Evolutionary conservation across 64 coral and sea anemone genomes (phyloP), one percentile per base, ranked within the genome.

Genomic region (Stichodactyla helianthus): DNA sequence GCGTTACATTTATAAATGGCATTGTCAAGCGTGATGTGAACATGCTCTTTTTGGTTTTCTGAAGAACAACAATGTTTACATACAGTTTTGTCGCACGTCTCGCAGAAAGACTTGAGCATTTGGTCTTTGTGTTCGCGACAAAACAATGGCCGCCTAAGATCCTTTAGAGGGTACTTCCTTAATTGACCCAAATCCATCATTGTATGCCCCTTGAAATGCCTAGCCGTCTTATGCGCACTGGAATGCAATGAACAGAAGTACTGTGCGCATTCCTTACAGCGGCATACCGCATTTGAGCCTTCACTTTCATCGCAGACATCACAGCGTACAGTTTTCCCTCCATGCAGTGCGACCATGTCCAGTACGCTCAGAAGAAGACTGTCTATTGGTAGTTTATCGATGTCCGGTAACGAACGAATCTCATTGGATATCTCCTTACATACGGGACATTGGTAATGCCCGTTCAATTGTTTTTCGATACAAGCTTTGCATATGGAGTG

Each of bases 261-360:
- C 61, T 82, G 79, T 35, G 91, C 86, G 67, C 91, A 92, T 92
- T 88, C 79, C 63, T 84, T 92, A 64, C 91, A 92, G 64, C 91
- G 91, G 77, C 76, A 84, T 18, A 92, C 79, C 86, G 91, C 91
- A 55, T 86, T 83, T 18, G 91, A 92, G 11, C 56, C 27, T 84
- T 92, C 91, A 57, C 91, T 92, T 35, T 88, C 91, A 79, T 92
- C 91, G 54, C 91, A 92, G 68, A 92, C 71, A 54, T 92, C 91
- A 25, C 91, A 92, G 17, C 57, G 15, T 16, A 92, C 74, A 16
- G 77, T 71, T 50, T 87, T 86, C 28, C 91, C 91, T 52, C 91
- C 87, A 53, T 92, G 91, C 5, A 92, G 54, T 53, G 91, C 64
- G 4, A 92, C 91, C 91, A 92, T 92, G 19, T 92, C 91, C 6